phyloP scores from a whole-genome alignment of 2,888 invertebrate species.

The Drosophila nigritarsus region DNA sequence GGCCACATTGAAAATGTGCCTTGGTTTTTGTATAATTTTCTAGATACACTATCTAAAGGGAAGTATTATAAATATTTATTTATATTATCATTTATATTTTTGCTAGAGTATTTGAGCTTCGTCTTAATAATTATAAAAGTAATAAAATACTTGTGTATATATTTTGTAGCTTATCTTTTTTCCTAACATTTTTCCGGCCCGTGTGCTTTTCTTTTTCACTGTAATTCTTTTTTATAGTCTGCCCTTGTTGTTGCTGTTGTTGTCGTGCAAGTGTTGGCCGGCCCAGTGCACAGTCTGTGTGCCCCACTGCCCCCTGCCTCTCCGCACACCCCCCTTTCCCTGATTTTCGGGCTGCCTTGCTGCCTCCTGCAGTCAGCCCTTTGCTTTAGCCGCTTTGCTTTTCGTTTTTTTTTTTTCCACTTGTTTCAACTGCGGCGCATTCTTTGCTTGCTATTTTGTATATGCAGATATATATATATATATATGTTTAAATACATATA shows the following conservation, averaged over 20 bases:
- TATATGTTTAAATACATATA: constrained; percentile 17
- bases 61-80: too few species aligned
- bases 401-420: constrained; percentile 54
- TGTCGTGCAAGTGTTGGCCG: constrained; percentile 48
- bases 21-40: constrained; percentile 10
- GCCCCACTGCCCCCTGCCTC: background rate
- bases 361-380: constrained; percentile 68
- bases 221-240: constrained; percentile 37
- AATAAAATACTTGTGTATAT: background rate
- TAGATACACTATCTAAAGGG: constrained; percentile 2
- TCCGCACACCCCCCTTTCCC: background rate
- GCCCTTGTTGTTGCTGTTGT: constrained; percentile 30
- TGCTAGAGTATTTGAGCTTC: constrained; percentile 23
- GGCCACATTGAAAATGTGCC: constrained; percentile 45
- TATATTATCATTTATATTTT: too few species aligned
- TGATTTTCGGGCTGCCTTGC: constrained; percentile 27
- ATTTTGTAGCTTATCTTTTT: constrained; percentile 18
- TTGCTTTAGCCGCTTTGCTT: background rate
- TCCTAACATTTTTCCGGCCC: constrained; percentile 14
- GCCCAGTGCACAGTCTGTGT: constrained; percentile 23
- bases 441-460: constrained; percentile 25
- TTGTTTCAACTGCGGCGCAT: constrained; percentile 63
- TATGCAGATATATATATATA: constrained; percentile 9
- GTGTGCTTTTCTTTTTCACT: constrained; percentile 37
- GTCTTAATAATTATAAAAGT: background rate